Evolutionary conservation across 1,140 invertebrate species (phyloP), one percentile per base, ranked within the genome.

Genomic region (Drosophila rufa): DNA sequence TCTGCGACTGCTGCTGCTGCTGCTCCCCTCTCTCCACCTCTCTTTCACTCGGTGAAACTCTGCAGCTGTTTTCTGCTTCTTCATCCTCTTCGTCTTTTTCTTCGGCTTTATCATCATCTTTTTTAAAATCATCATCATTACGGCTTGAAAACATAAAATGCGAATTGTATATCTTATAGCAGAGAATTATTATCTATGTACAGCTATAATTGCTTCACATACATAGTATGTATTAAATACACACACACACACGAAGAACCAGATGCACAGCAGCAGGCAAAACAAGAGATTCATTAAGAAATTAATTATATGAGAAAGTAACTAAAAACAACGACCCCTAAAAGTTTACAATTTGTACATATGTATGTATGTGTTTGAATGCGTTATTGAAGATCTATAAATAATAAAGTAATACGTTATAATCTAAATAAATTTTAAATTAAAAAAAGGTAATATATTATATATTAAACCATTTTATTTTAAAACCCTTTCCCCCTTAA

Each of bases 121-220:
- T 19, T 15, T 8, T 7, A 15, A 15, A 55, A n/a, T 55, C 25
- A 46, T 40, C 22, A 40, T 42, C 36, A 56, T 38, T 11, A 38
- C 40, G 15, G 22, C 55, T 47, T 40, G 8, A 0, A 40, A 30
- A 50, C 8, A 55, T 70, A 27, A 38, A 77, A 60, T 59, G 58
- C 43, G 43, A 60, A 69, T 46, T 68, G 17, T 81, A 53, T 80
- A 75, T 65, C 64, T 69, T 47, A 55, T 46, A 25, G 15, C n/a
- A 56, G 45, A 27, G 48, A 68, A 61, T 80, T 75, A 80, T 66
- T 66, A 67, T 73, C 61, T 59, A 67, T 70, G 22, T 55, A 56
- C 30, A 60, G 66, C 27, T 65, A 68, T 65, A 42, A 68, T 70
- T 47, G 64, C 62, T 56, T 56, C 33, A 55, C 6, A 50, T 40